A percentile compares a stretch with the other conserved stretches of the same genome.
Conservation (phyloP, 2,113 vertebrate genomes). For the Brachypteracias leptosomus region DNA sequence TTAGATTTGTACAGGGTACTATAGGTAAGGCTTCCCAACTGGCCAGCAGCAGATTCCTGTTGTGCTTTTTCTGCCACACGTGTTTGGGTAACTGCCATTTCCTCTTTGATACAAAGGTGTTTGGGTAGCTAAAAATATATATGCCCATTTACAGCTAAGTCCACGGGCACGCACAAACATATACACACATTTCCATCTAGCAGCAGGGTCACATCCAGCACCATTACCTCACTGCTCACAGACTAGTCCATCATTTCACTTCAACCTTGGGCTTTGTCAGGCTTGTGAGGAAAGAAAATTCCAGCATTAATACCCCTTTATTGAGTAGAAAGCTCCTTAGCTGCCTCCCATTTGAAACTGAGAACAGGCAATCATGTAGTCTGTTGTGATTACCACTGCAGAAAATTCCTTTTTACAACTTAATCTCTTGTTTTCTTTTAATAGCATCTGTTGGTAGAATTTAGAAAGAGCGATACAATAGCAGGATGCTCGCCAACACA, state of each 20-base stretch:
- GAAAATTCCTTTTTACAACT: conserved; percentile 32
- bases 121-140: background rate
- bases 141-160: background rate
- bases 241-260: background rate
- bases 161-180: background rate
- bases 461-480: background rate
- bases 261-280: background rate
- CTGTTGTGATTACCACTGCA: background rate
- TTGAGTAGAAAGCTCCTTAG: background rate
- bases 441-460: conserved; percentile 4
- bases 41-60: background rate
- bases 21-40: background rate
- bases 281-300: background rate
- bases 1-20: background rate
- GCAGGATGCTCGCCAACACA: background rate
- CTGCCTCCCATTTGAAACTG: background rate
- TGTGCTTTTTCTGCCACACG: background rate
- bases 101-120: background rate
- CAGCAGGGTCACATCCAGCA: background rate
- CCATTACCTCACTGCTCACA: background rate
- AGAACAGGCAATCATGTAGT: background rate
- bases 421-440: conserved; percentile 55
- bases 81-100: background rate
- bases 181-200: background rate
- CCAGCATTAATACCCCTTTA: background rate